Evolutionary conservation across 2,888 invertebrate species (phyloP).

Genomic region (Harpagoxenus sublaevis): DNA sequence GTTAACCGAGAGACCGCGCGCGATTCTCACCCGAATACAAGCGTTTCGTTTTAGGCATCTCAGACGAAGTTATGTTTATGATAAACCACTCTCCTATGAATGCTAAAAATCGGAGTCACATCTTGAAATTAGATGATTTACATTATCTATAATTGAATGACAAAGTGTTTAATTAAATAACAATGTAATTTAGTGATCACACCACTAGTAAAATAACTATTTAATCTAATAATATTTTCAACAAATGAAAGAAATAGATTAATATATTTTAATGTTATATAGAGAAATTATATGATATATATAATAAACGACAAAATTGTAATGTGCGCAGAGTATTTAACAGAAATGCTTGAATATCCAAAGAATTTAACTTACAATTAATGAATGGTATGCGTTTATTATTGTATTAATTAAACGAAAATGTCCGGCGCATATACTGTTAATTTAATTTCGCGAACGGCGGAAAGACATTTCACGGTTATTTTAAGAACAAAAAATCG

Average conservation of each 20-base stretch:
- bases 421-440: background rate
- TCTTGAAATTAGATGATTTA: background rate
- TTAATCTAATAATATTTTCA: background rate
- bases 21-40: slow-evolving; percentile 80
- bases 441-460: slow-evolving; percentile 4
- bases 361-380: background rate
- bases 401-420: background rate
- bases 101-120: background rate
- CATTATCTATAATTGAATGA: background rate
- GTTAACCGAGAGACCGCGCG: slow-evolving; percentile 82
- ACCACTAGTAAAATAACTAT: background rate
- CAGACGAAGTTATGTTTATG: slow-evolving; percentile 18
- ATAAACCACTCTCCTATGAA: background rate
- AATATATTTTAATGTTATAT: background rate
- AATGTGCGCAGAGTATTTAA: background rate
- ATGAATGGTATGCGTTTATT: background rate
- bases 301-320: background rate
- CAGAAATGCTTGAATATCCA: background rate
- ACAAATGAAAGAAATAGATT: background rate
- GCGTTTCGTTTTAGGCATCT: slow-evolving; percentile 81
- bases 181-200: background rate
- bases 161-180: background rate
- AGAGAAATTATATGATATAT: too few species aligned
- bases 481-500: slow-evolving; percentile 47
- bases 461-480: background rate